Conservation (phyloP, 2,888 invertebrate species). For the Chromoteleia sp. region DNA sequence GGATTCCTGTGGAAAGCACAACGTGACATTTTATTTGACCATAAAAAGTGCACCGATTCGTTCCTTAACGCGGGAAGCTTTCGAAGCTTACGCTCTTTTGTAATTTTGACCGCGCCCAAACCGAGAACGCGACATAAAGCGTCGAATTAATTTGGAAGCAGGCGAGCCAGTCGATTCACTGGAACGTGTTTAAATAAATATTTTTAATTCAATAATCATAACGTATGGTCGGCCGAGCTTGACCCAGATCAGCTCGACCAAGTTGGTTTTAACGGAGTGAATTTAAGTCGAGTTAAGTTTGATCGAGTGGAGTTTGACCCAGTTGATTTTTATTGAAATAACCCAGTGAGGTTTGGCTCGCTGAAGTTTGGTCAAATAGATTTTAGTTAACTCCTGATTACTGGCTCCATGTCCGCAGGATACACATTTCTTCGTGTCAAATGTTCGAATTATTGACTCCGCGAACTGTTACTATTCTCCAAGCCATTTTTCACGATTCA, state of each 20-base stretch:
- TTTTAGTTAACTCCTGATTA: conserved; percentile 61
- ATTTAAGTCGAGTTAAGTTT: conserved; percentile 66
- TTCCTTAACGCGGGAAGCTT: conserved; percentile 4
- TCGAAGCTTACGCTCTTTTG: not conserved
- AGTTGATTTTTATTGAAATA: conserved; percentile 69
- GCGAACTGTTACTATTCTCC: conserved; percentile 4
- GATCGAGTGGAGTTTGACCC: conserved; percentile 67
- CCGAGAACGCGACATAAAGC: not conserved
- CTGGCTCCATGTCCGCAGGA: conserved; percentile 24
- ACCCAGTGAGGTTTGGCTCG: conserved; percentile 56
- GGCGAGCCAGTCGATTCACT: not conserved
- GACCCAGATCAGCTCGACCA: conserved; percentile 53
- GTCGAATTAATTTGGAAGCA: not conserved
- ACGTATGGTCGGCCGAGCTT: conserved; percentile 40
- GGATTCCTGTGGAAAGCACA: not conserved
- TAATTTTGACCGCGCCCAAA: not conserved
- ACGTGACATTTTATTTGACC: conserved; percentile 13
- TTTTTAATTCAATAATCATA: conserved; percentile 59
- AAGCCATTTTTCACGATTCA: not conserved
- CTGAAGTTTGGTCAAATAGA: conserved; percentile 60
- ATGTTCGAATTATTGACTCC: conserved; percentile 37
- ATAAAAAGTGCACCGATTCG: conserved; percentile 14
- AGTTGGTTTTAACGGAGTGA: conserved; percentile 58
- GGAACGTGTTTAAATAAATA: conserved; percentile 43
- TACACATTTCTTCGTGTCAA: conserved; percentile 46